Evolutionary conservation across 2,888 invertebrate genomes (phyloP), one percentile per base, ranked within the genome.

Genomic region (Spodoptera littoralis): DNA sequence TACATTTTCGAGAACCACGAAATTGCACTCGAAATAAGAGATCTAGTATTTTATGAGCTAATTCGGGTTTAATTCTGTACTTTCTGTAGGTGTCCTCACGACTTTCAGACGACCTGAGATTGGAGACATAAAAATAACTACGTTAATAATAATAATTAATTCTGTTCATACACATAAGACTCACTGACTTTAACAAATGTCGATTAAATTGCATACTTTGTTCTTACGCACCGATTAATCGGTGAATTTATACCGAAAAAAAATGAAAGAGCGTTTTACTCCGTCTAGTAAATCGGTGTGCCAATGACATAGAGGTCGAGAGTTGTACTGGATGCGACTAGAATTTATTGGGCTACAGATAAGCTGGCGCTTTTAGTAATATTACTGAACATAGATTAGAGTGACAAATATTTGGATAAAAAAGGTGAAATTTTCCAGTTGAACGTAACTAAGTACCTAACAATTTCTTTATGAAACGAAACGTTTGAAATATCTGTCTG

Each of bases 41-140:
- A 61, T 57, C 44, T 8, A 61, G 45, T 6, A 54, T 41, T 65
- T 53, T 60, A 45, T 9, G 11, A 13, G 0, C 51, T 64, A 67
- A 58, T 65, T 68, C 53, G 24, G 54, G 48, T 60, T 52, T 49
- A 13, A 61, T 51, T 62, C 42, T 51, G 50, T 54, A 65, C 61
- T 49, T 65, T 62, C 42, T 50, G 48, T 52, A 61, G 63, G 53
- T 65, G 69, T 61, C 49, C 48, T n/a, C 36, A 13, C 27, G 30
- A 41, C 76, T 73, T 81, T 81, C 57, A 81, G 81, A 80, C 77
- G 73, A 76, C 79, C 81, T 77, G 63, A n/a, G 9, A 24, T 27
- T 47, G 30, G 4, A 8, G 9, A 4, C 18, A 50, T n/a, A 47
- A 27, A 48, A 54, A 30, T 47, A 52, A 44, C 44, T 59, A 53